These are phyloP conservation scores for Achroia grisella DNA, from an alignment of 1,140 invertebrate genomes.

Conservation along the genomic window DNA sequence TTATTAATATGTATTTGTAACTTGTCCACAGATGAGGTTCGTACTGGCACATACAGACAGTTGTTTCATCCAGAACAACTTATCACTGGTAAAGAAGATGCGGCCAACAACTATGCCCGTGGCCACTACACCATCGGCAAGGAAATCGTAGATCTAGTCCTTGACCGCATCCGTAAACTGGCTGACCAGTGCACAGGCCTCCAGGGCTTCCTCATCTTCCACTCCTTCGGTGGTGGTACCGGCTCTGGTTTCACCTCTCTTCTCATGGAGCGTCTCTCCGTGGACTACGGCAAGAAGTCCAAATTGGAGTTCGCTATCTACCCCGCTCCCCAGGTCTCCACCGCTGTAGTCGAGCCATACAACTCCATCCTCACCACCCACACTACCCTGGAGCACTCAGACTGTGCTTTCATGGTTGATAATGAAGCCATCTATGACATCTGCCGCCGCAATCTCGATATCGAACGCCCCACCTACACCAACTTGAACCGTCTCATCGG, in stretches of 20 bases:
- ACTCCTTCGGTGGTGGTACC: conserved; percentile 93
- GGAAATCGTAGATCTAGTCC: conserved; percentile 87
- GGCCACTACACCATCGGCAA: conserved; percentile 95
- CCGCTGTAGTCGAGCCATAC: conserved; percentile 93
- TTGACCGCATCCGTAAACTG: conserved; percentile 86
- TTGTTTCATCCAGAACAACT: conserved; percentile 91
- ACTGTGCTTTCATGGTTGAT: conserved; percentile 93
- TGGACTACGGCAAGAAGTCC: conserved; percentile 93
- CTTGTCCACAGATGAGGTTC: conserved; percentile 78
- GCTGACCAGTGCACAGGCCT: conserved; percentile 91
- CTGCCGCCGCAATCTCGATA: conserved; percentile 90
- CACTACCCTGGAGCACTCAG: conserved; percentile 90
- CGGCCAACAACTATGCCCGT: conserved; percentile 91
- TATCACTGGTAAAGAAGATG: conserved; percentile 91
- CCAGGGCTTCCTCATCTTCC: conserved; percentile 94
- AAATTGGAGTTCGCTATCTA: conserved; percentile 94
- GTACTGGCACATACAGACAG: conserved; percentile 88
- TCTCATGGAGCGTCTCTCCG: conserved; percentile 90
- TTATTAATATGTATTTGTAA: conserved; percentile 6
- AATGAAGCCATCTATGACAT: conserved; percentile 92
- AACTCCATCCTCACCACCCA: conserved; percentile 89
- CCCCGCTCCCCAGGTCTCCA: conserved; percentile 91
- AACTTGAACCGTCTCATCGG: conserved; percentile 88
- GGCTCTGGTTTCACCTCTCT: conserved; percentile 92
- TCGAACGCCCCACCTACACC: conserved; percentile 88